Evolutionary conservation across 2,113 vertebrate species (phyloP).

Genomic region (Passer domesticus): DNA sequence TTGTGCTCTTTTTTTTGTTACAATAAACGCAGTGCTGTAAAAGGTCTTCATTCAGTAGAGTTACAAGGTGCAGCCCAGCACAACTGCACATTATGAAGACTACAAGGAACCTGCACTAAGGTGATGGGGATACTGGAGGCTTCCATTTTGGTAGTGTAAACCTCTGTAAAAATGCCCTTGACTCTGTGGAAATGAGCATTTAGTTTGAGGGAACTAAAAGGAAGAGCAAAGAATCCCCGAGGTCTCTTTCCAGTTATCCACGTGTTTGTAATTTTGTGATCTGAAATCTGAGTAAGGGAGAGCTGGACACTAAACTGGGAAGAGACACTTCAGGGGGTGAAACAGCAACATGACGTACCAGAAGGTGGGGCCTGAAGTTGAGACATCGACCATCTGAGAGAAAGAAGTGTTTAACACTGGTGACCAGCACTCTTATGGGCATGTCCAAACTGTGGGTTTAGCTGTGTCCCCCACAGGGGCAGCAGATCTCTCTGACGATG

Average conservation of each 20-base stretch:
- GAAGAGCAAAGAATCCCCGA: background rate
- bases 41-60: background rate
- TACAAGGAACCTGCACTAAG: background rate
- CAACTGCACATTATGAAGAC: background rate
- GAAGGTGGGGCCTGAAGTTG: background rate
- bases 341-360: accelerated
- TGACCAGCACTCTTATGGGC: background rate
- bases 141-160: background rate
- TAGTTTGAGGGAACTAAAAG: background rate
- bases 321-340: background rate
- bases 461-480: accelerated
- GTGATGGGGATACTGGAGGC: background rate
- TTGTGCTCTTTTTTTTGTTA: background rate
- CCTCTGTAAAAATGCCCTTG: background rate
- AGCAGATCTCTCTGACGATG: background rate
- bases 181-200: background rate
- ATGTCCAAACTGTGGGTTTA: background rate
- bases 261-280: accelerated
- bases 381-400: background rate
- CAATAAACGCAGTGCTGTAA: background rate
- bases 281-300: background rate
- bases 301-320: background rate
- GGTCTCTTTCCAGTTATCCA: background rate
- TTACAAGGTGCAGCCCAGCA: background rate
- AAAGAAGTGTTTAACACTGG: background rate